phyloP scores from a whole-genome alignment of 2,113 vertebrate species.

The Mola mola region DNA sequence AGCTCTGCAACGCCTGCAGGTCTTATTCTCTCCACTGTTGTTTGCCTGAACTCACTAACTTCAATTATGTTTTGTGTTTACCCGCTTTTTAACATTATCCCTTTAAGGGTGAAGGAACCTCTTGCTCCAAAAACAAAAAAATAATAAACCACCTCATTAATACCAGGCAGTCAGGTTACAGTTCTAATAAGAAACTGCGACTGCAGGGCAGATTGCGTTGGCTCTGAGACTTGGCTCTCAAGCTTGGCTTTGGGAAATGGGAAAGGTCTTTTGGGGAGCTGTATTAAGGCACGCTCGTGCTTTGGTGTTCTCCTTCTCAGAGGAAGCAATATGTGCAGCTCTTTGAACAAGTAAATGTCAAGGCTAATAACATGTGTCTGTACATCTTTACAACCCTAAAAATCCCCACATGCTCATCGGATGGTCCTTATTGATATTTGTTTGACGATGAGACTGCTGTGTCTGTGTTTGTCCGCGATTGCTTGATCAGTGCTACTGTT shows the following conservation, averaged over 20 bases:
- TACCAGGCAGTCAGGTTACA: constrained; percentile 26
- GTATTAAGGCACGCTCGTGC: constrained; percentile 30
- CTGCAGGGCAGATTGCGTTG: constrained; percentile 57
- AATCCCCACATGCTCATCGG: constrained; percentile 18
- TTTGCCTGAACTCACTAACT: constrained; percentile 1
- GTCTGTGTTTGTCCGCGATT: constrained; percentile 54
- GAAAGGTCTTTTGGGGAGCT: constrained; percentile 50
- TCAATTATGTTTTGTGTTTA: constrained; percentile 21
- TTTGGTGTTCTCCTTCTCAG: constrained; percentile 53
- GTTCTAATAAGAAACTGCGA: constrained; percentile 47
- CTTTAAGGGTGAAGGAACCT: constrained; percentile 2
- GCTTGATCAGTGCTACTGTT: constrained; percentile 41
- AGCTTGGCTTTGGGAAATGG: constrained; percentile 49
- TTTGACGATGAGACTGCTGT: constrained; percentile 43
- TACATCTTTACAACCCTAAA: constrained; percentile 22
- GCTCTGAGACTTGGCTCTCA: constrained; percentile 39
- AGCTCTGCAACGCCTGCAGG: constrained; percentile 7
- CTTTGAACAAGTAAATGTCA: constrained; percentile 62
- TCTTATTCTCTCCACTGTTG: constrained; percentile 25
- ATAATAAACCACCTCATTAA: constrained; percentile 19
- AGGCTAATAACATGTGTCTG: constrained; percentile 40
- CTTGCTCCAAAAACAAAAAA: constrained; percentile 40
- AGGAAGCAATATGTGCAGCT: constrained; percentile 53
- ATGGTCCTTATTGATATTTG: constrained; percentile 10
- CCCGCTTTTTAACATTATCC: neutral